Conservation (phyloP, 2,888 invertebrate species). For the Andrena haemorrhoa region DNA sequence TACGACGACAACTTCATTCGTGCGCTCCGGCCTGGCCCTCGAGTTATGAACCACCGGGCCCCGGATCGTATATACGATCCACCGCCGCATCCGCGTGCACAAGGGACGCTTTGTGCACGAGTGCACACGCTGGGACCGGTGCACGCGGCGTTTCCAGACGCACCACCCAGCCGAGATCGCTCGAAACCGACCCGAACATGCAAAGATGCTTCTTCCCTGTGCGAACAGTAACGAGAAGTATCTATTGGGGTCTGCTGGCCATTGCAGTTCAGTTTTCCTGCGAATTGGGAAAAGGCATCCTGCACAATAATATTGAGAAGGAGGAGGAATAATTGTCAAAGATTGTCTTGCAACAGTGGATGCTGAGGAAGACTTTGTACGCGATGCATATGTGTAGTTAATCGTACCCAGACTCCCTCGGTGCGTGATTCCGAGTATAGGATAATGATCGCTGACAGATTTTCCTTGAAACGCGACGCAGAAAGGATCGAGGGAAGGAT, state of each 20-base stretch:
- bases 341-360: too few species aligned
- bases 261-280: too few species aligned
- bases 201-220: too few species aligned
- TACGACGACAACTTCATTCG: slow-evolving; percentile 84
- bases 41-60: slow-evolving; percentile 80
- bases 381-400: too few species aligned
- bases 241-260: too few species aligned
- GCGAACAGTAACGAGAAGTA: too few species aligned
- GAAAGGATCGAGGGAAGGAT: slow-evolving; percentile 35
- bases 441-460: background rate
- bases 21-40: slow-evolving; percentile 63
- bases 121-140: slow-evolving; percentile 45
- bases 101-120: slow-evolving; percentile 59
- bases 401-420: background rate
- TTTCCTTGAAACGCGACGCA: background rate
- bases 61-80: slow-evolving; percentile 51
- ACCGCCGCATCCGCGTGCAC: slow-evolving; percentile 25
- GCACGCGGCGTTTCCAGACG: slow-evolving; percentile 49
- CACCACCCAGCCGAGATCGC: slow-evolving; percentile 47
- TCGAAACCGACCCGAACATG: too few species aligned
- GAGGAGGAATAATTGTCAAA: too few species aligned
- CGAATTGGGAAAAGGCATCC: too few species aligned
- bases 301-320: too few species aligned
- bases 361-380: too few species aligned
- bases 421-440: background rate